Evolutionary conservation across 2,797 vertebrate species (phyloP).

Genomic region (Dicrostonyx torquatus): DNA sequence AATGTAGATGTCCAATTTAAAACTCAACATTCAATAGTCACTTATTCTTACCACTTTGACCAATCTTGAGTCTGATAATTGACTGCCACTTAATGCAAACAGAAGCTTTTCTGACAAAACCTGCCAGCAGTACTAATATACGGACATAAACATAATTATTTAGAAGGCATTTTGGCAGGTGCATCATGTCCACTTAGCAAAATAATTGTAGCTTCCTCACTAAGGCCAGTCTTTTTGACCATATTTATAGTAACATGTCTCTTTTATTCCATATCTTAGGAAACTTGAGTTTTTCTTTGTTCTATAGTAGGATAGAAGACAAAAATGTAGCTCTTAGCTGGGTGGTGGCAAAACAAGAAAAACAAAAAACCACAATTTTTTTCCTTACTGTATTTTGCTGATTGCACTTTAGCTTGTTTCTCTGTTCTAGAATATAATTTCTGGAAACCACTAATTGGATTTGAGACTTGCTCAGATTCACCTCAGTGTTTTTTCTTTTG

Average conservation of each 20-base stretch:
- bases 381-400: not conserved
- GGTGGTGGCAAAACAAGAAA: not conserved
- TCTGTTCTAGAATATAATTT: not conserved
- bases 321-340: not conserved
- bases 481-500: not conserved
- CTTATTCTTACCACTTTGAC: not conserved
- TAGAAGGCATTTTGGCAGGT: not conserved
- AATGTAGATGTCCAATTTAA: not conserved
- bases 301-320: not conserved
- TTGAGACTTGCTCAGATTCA: not conserved
- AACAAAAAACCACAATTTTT: not conserved
- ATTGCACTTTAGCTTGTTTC: not conserved
- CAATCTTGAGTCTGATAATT: not conserved
- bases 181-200: not conserved
- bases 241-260: not conserved
- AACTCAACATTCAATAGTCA: not conserved
- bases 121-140: not conserved
- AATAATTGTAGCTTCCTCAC: not conserved
- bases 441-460: not conserved
- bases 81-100: not conserved
- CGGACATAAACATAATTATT: not conserved
- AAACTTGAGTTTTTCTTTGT: not conserved
- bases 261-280: not conserved
- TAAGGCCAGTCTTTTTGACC: not conserved
- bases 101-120: not conserved